A percentile compares a stretch with the other conserved stretches of the same genome.
These are phyloP conservation scores for Zosterops lateralis DNA, from an alignment of 2,113 vertebrate species.

Conservation along the genomic window DNA sequence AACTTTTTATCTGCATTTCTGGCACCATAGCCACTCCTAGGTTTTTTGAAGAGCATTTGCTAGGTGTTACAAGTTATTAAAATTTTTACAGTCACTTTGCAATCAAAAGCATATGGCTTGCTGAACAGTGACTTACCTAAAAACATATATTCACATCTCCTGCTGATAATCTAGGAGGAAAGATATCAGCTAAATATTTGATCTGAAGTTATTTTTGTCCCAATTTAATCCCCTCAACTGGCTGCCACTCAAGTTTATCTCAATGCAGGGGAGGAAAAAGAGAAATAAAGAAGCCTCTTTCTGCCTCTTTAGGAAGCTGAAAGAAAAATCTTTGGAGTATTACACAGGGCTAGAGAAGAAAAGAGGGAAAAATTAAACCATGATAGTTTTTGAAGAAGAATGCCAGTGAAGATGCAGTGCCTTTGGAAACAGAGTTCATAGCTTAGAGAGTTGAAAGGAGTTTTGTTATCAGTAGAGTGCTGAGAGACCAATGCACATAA, in stretches of 20 bases:
- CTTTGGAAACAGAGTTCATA: slow-evolving; percentile 33
- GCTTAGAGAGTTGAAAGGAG: slow-evolving; percentile 5
- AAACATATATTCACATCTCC: not conserved
- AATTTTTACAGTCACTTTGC: not conserved
- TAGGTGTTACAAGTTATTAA: not conserved
- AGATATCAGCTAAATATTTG: slow-evolving; percentile 28
- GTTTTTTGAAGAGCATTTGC: not conserved
- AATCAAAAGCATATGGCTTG: not conserved
- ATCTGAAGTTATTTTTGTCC: slow-evolving; percentile 37
- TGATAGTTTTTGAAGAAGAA: slow-evolving; percentile 13
- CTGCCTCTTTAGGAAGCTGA: not conserved
- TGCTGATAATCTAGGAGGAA: slow-evolving; percentile 6
- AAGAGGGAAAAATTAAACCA: not conserved
- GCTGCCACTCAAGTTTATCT: slow-evolving; percentile 1
- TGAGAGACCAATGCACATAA: not conserved
- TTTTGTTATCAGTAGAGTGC: not conserved
- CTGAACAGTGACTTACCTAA: not conserved
- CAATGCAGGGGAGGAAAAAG: not conserved
- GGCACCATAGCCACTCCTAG: not conserved
- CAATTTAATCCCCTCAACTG: slow-evolving; percentile 10
- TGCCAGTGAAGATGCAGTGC: not conserved
- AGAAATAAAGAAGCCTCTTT: slow-evolving; percentile 1
- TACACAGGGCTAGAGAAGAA: not conserved
- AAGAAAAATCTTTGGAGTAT: not conserved
- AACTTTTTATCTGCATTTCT: not conserved